These are phyloP conservation scores for Pampus argenteus DNA, from an alignment of 2,797 vertebrate genomes.

Conservation along the genomic window DNA sequence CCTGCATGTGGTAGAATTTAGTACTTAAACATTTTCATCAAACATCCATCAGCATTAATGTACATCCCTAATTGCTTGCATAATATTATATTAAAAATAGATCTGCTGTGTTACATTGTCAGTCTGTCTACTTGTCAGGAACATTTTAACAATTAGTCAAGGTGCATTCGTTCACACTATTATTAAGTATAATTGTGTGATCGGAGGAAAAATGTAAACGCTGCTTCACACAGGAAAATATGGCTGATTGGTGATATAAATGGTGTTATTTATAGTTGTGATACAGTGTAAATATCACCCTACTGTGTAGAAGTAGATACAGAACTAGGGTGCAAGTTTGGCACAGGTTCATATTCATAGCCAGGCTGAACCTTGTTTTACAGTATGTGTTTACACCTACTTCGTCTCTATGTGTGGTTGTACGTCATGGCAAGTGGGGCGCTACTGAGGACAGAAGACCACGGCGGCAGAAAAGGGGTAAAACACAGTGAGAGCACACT, in stretches of 20 bases:
- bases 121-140: not conserved
- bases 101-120: too few species aligned
- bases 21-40: too few species aligned
- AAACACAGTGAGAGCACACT: slow-evolving; percentile 11
- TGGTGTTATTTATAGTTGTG: slow-evolving; percentile 14
- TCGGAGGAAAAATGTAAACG: not conserved
- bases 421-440: not conserved
- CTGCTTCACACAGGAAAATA: too few species aligned
- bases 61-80: too few species aligned
- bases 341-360: slow-evolving; percentile 3
- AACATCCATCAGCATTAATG: too few species aligned
- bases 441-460: not conserved
- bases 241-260: too few species aligned
- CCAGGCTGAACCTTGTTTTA: not conserved
- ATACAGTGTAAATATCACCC: not conserved
- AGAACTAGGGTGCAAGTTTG: not conserved
- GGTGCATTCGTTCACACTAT: not conserved
- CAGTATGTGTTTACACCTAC: not conserved
- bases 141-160: not conserved
- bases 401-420: not conserved
- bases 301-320: not conserved
- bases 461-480: slow-evolving; percentile 10
- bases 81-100: not conserved
- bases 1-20: too few species aligned
- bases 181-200: not conserved